phyloP scores from a whole-genome alignment of 2,797 vertebrate species.

The Hephaestus fuliginosus region DNA sequence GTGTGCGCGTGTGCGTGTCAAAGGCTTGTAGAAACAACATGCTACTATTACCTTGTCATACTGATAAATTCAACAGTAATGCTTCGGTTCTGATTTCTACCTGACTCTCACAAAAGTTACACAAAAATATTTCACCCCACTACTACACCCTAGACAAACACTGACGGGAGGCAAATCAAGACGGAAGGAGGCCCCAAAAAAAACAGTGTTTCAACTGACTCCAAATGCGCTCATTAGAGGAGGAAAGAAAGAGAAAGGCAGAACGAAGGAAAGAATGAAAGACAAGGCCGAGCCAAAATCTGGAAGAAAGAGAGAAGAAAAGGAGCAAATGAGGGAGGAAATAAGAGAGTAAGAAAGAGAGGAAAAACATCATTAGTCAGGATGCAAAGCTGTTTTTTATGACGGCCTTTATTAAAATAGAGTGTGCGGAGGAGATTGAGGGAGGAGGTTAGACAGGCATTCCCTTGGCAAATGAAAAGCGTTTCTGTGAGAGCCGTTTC shows the following conservation, averaged over 20 bases:
- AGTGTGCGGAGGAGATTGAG: slow-evolving; percentile 9
- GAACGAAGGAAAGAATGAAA: not conserved
- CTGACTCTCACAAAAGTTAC: slow-evolving; percentile 1
- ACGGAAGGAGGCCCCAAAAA: not conserved
- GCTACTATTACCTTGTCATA: slow-evolving; percentile 43
- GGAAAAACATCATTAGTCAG: slow-evolving; percentile 55
- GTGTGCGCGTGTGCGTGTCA: slow-evolving; percentile 10
- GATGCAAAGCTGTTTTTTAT: slow-evolving; percentile 58
- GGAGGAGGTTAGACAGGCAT: slow-evolving; percentile 29
- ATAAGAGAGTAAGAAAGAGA: slow-evolving; percentile 17
- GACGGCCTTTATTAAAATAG: slow-evolving; percentile 62
- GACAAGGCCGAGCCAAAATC: not conserved
- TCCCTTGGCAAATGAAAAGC: slow-evolving; percentile 62
- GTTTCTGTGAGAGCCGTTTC: slow-evolving; percentile 47
- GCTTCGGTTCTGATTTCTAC: slow-evolving; percentile 9
- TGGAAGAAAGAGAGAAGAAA: too few species aligned
- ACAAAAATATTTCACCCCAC: not conserved
- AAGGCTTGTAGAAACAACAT: slow-evolving; percentile 19
- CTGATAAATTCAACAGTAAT: slow-evolving; percentile 15
- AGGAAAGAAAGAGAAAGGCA: not conserved
- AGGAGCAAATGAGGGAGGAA: not conserved
- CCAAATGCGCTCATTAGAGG: slow-evolving; percentile 5
- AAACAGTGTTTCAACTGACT: slow-evolving; percentile 6
- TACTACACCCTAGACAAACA: not conserved
- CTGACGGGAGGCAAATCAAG: slow-evolving; percentile 1